phyloP scores from a whole-genome alignment of 2,797 vertebrate species.

The Schizopygopsis malacanthus region DNA sequence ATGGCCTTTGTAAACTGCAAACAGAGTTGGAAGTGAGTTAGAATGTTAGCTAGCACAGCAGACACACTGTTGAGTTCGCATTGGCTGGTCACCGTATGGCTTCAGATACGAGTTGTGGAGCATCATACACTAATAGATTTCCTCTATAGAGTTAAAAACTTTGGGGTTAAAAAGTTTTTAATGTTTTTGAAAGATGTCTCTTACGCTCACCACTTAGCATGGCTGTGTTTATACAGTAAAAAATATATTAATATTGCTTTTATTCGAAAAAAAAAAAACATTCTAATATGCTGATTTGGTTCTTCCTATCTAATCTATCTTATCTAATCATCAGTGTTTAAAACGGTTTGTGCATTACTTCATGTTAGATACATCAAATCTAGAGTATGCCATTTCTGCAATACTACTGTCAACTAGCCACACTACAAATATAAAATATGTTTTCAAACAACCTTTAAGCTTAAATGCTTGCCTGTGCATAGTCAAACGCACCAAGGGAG shows the following conservation, averaged over 20 bases:
- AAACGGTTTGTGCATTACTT: too few species aligned
- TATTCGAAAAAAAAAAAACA: neutral
- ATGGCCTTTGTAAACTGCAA: conserved; percentile 7
- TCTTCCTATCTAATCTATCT: neutral
- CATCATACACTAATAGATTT: neutral
- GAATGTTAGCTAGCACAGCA: neutral
- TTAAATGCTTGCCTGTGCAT: neutral
- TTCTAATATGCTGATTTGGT: neutral
- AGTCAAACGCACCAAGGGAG: neutral
- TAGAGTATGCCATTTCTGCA: neutral
- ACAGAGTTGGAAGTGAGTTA: neutral
- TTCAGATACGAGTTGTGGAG: neutral
- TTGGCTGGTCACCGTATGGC: neutral
- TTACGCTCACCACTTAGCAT: neutral
- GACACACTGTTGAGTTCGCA: neutral
- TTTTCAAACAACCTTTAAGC: neutral
- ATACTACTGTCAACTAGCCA: neutral
- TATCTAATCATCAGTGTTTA: neutral
- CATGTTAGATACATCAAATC: too few species aligned
- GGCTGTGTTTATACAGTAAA: neutral
- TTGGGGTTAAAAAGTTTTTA: neutral
- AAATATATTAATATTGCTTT: neutral
- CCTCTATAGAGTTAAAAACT: neutral
- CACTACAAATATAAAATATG: neutral
- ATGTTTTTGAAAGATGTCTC: neutral